These are phyloP conservation scores for Caenorhabditis panamensis DNA, from an alignment of 2,888 invertebrate genomes.

Conservation along the genomic window DNA sequence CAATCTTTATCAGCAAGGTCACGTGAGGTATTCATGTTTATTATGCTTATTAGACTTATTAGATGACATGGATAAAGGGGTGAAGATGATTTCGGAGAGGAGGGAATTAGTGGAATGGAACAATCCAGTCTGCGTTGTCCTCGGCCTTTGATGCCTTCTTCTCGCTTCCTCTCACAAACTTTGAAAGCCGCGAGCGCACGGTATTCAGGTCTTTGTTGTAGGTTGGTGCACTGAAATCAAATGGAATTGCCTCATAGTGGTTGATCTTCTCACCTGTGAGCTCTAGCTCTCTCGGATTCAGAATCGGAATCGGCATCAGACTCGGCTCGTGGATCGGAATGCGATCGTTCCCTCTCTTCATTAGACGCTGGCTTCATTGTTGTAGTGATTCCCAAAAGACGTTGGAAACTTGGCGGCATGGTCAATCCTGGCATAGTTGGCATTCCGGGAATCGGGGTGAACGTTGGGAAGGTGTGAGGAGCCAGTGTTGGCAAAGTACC, in stretches of 20 bases:
- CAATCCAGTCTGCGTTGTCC: conserved; percentile 67
- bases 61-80: neutral
- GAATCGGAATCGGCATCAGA: conserved; percentile 1
- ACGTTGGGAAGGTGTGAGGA: conserved; percentile 63
- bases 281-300: conserved; percentile 7
- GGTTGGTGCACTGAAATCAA: conserved; percentile 40
- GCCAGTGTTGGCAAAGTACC: conserved; percentile 50
- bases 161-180: conserved; percentile 59
- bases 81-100: too few species aligned
- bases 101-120: conserved; percentile 58
- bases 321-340: neutral
- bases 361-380: conserved; percentile 59
- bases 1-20: conserved; percentile 10
- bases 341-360: conserved; percentile 26
- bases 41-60: conserved; percentile 46
- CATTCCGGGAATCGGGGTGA: conserved; percentile 63
- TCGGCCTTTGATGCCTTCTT: conserved; percentile 52
- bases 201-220: conserved; percentile 57
- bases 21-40: conserved; percentile 25
- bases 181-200: conserved; percentile 62
- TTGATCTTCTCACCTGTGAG: neutral
- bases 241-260: too few species aligned
- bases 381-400: conserved; percentile 68
- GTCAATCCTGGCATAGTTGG: conserved; percentile 69
- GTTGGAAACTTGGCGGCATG: conserved; percentile 70